Conservation (phyloP, 64 coral and sea anemone species). For the Dendrophyllia cribrosa region DNA sequence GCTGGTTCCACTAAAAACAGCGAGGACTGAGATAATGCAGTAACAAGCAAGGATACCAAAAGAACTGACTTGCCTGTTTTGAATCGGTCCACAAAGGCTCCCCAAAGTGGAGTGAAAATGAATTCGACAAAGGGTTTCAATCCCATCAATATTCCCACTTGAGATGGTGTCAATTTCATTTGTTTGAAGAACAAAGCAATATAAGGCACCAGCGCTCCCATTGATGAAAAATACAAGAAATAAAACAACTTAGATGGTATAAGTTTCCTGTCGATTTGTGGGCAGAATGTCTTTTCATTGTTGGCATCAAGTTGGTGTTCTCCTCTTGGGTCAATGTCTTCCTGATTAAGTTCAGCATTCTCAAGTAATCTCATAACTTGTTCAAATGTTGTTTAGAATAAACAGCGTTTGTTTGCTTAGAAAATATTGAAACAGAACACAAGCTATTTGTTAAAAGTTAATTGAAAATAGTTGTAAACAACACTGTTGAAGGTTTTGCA, state of each 20-base stretch:
- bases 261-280: slow-evolving; percentile 36
- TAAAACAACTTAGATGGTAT: slow-evolving; percentile 65
- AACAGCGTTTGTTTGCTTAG: neutral
- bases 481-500: too few relatives aligned
- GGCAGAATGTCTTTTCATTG: slow-evolving; percentile 14
- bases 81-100: slow-evolving; percentile 59
- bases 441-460: too few relatives aligned
- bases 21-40: slow-evolving; percentile 57
- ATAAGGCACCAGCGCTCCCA: slow-evolving; percentile 69
- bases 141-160: slow-evolving; percentile 75
- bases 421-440: neutral
- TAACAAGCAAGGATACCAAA: slow-evolving; percentile 22
- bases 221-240: slow-evolving; percentile 75
- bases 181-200: slow-evolving; percentile 75
- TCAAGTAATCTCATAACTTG: neutral
- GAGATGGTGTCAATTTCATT: slow-evolving; percentile 46
- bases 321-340: neutral
- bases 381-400: neutral
- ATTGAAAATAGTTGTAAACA: too few relatives aligned
- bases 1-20: slow-evolving; percentile 41
- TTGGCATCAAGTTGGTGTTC: neutral
- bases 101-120: slow-evolving; percentile 58
- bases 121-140: slow-evolving; percentile 76
- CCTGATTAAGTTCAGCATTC: neutral
- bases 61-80: slow-evolving; percentile 61